Conservation (phyloP, 1,140 invertebrate species). For the Sycophila sp. region DNA sequence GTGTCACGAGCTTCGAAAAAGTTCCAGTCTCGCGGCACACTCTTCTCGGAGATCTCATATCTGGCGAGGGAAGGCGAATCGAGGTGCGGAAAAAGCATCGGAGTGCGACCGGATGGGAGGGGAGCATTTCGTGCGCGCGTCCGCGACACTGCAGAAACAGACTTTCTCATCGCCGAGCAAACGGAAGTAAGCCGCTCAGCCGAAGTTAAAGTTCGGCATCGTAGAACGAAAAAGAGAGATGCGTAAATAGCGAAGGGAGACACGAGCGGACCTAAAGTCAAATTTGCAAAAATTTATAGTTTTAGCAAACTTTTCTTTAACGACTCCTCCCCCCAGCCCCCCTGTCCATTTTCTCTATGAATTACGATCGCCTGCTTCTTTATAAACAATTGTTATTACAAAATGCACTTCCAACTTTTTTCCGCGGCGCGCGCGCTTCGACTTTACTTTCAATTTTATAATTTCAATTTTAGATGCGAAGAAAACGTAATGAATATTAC, state of each 20-base stretch:
- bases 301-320: too few species aligned
- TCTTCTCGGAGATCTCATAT: conserved; percentile 24
- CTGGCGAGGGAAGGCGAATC: conserved; percentile 1
- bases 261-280: background rate
- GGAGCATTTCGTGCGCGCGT: background rate
- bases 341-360: too few species aligned
- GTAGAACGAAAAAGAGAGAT: background rate
- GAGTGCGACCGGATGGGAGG: too few species aligned
- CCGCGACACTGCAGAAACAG: background rate
- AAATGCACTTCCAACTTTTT: too few species aligned
- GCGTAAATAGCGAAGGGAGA: background rate
- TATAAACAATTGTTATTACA: too few species aligned
- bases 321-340: too few species aligned
- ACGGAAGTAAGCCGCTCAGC: conserved; percentile 26
- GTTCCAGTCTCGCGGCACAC: background rate
- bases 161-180: conserved; percentile 28
- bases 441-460: too few species aligned
- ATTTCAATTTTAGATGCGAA: too few species aligned
- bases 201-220: conserved; percentile 8
- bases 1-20: conserved; percentile 24
- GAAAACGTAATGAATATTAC: too few species aligned
- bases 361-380: too few species aligned
- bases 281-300: background rate
- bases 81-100: too few species aligned
- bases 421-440: too few species aligned